Conservation (phyloP, 2,888 invertebrate species). For the Bruchidius siliquastri region DNA sequence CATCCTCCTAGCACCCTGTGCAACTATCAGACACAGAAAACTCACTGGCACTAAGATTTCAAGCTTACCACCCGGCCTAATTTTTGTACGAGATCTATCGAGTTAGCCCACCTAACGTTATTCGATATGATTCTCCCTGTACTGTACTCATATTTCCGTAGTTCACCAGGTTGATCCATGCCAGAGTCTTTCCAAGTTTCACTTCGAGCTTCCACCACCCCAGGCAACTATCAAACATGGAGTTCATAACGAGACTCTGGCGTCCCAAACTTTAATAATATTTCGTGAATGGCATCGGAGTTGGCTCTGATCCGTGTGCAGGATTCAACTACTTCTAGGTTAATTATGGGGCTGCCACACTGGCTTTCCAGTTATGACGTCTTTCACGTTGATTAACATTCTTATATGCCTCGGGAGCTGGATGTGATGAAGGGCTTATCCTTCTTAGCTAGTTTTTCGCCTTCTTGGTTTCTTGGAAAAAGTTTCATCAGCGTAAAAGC, state of each 20-base stretch:
- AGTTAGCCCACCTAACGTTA: neutral
- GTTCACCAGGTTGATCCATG: neutral
- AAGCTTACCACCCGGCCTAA: no score
- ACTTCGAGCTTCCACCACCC: neutral
- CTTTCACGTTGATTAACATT: neutral
- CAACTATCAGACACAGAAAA: no score
- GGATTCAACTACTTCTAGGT: neutral
- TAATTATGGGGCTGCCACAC: neutral
- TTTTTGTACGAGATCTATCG: no score
- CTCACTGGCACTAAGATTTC: no score
- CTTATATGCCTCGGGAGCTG: neutral
- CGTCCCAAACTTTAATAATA: constrained; percentile 24
- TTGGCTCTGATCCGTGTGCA: constrained; percentile 19
- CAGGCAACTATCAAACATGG: neutral
- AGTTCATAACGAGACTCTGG: neutral
- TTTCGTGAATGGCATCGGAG: constrained; percentile 24
- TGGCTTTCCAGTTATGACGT: neutral
- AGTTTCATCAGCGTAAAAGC: no score
- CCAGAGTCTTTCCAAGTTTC: neutral
- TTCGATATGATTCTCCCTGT: neutral
- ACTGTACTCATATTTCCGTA: neutral
- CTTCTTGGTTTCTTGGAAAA: no score
- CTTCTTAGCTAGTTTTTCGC: neutral
- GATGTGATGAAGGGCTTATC: neutral
- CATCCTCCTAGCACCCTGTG: no score